Conservation (phyloP, 2,797 vertebrate genomes). For the Dipus sagitta region DNA sequence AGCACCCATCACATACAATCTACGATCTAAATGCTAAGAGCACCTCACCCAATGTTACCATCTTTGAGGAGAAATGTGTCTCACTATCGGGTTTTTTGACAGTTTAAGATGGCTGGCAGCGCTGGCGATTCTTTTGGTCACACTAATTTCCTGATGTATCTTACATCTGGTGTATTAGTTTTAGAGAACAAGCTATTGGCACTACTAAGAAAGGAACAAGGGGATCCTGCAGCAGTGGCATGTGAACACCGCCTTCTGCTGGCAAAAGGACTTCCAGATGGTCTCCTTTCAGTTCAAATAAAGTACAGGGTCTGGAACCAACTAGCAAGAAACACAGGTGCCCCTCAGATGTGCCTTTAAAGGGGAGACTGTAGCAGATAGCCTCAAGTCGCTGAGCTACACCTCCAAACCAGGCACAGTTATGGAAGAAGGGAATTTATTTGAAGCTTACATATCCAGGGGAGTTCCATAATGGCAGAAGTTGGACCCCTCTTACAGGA, state of each 20-base stretch:
- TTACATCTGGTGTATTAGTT: background rate
- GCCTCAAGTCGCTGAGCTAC: too few relatives aligned
- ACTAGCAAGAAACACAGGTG: background rate
- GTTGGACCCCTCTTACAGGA: too few relatives aligned
- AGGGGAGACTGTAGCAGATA: background rate
- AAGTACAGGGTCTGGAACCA: background rate
- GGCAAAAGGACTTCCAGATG: background rate
- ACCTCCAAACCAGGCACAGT: too few relatives aligned
- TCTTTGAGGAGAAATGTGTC: background rate
- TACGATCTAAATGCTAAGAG: too few relatives aligned
- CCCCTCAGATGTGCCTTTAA: background rate
- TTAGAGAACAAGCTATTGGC: background rate
- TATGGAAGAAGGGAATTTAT: too few relatives aligned
- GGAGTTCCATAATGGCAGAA: too few relatives aligned
- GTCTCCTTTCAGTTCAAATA: background rate
- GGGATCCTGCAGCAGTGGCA: background rate
- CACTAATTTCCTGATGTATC: too few relatives aligned
- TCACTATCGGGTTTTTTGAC: background rate
- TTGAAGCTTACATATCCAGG: too few relatives aligned
- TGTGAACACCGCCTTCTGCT: background rate
- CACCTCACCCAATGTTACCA: background rate
- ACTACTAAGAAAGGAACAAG: background rate
- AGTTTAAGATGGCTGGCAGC: background rate
- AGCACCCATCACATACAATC: background rate
- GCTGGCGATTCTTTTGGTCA: background rate